Evolutionary conservation across 1,140 invertebrate species (phyloP), one percentile per base, ranked within the genome.

Genomic region (Saccostrea cuccullata): DNA sequence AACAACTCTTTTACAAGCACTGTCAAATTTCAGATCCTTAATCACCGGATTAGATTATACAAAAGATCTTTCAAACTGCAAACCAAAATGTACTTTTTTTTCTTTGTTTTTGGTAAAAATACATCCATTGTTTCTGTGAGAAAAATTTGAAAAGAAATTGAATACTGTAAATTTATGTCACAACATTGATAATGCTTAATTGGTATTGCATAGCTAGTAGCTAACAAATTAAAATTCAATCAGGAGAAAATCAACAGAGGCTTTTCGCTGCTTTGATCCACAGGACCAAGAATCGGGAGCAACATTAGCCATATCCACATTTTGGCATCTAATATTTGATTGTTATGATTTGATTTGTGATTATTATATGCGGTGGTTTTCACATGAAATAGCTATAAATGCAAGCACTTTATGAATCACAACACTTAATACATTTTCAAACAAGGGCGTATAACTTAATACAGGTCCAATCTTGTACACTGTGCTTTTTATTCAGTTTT

Each of bases 261-360:
- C 13, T 13, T 8, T 47, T 47, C 47, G 47, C 47, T 47, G 47
- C 47, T 47, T 47, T 47, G 47, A 36, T 77, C 26, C 26, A 26
- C 12, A 36, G 70, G 23, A 30, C 23, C 23, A 3, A 77, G 26
- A 30, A 36, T 77, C 26, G 13, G 70, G 11, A 77, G 26, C 70
- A 77, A 26, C 0, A 36, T 15, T 12, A 30, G 70, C 70, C 70
- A 30, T 23, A 13, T 23, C 70, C 70, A 30, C 13, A 36, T 26
- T 73, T 77, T 77, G 70, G 70, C 70, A 77, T 30, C 70, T 30
- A 30, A 36, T 77, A 26, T 77, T 77, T 77, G 70, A 77, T 77
- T 77, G 70, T 77, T 36, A 36, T 77, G 70, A 77, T 77, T 77
- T 77, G 70, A 77, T 77, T 77, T 17, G 26, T 77, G 70, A 36